Evolutionary conservation across 2,797 vertebrate species (phyloP).

Genomic region (Esox lucius): DNA sequence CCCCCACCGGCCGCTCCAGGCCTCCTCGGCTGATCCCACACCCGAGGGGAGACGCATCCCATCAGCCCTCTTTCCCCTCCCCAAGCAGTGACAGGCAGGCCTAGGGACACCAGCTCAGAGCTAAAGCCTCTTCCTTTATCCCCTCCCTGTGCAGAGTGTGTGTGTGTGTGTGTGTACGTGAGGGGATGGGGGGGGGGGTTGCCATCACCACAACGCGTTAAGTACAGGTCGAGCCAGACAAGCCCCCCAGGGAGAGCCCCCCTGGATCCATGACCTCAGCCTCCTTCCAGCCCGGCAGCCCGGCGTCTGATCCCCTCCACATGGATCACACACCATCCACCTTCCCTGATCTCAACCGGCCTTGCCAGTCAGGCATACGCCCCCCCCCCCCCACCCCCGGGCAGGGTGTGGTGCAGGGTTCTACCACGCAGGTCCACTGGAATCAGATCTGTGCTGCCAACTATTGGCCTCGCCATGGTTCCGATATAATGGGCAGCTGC

Average conservation of each 20-base stretch:
- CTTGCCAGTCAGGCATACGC: constrained; percentile 33
- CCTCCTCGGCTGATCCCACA: not conserved
- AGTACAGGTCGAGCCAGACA: constrained; percentile 48
- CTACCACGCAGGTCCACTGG: constrained; percentile 20
- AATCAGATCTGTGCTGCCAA: constrained; percentile 19
- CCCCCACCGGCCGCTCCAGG: constrained; percentile 10
- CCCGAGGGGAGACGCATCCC: not conserved
- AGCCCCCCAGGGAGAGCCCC: constrained; percentile 36
- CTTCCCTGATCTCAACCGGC: not conserved
- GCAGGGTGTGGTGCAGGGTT: not conserved
- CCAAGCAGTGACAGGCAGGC: not conserved
- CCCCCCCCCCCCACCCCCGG: not conserved
- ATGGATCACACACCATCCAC: not conserved
- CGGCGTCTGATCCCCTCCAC: not conserved
- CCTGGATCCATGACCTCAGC: constrained; percentile 34
- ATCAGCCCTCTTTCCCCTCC: constrained; percentile 12
- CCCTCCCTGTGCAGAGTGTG: constrained; percentile 24
- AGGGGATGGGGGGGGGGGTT: constrained; percentile 3
- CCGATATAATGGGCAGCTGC: constrained; percentile 51
- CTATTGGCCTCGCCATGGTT: constrained; percentile 41
- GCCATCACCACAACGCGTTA: constrained; percentile 45
- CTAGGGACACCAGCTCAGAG: constrained; percentile 20
- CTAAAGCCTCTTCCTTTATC: constrained; percentile 46
- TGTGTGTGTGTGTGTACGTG: no score
- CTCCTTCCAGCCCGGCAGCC: not conserved